These are phyloP conservation scores for Tachina grossa DNA, from an alignment of 2,888 invertebrate species.

Conservation along the genomic window DNA sequence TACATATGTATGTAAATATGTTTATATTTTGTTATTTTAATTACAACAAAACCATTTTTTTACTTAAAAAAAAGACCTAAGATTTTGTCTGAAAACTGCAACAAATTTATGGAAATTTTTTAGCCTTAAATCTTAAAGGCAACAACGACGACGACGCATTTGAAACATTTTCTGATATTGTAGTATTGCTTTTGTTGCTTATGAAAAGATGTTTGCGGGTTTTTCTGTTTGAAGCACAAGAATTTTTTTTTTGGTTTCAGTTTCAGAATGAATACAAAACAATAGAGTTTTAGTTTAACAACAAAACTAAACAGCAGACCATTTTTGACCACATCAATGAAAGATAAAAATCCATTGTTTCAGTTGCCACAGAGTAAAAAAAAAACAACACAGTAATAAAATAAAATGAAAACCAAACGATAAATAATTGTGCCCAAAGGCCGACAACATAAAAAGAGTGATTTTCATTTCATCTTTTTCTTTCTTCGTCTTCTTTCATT, in stretches of 20 bases:
- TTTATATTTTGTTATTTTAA: not conserved
- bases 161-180: not conserved
- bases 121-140: not conserved
- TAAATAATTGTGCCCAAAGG: conserved; percentile 82
- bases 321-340: conserved; percentile 64
- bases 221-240: conserved; percentile 35
- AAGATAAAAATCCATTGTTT: conserved; percentile 65
- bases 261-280: conserved; percentile 31
- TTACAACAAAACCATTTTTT: conserved; percentile 8
- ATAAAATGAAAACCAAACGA: conserved; percentile 75
- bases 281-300: conserved; percentile 47
- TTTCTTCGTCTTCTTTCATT: not conserved
- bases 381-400: conserved; percentile 31
- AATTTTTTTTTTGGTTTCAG: conserved; percentile 38
- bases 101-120: not conserved
- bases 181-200: conserved; percentile 1
- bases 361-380: conserved; percentile 40
- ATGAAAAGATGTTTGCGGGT: conserved; percentile 29
- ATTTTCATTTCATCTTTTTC: conserved; percentile 13
- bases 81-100: not conserved
- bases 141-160: conserved; percentile 13
- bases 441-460: conserved; percentile 70
- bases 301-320: conserved; percentile 33
- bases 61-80: not conserved
- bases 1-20: not conserved